Conservation (phyloP, 2,888 invertebrate species). For the Cerastis leucographa region DNA sequence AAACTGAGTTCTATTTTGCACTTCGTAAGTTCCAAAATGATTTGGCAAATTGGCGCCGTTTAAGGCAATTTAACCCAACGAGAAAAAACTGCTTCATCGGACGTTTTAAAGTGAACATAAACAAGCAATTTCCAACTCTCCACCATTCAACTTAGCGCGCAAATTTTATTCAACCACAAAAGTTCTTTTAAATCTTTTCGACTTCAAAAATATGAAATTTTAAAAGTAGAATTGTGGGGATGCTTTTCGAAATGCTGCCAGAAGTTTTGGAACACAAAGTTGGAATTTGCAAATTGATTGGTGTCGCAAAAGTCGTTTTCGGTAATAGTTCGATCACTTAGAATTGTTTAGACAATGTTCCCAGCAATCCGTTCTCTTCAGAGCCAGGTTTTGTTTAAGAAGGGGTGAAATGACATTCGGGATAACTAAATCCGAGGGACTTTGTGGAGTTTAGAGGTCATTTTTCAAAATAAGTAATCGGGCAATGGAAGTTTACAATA, state of each 20-base stretch:
- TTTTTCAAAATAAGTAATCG: constrained; percentile 86
- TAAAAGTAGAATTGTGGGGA: constrained; percentile 76
- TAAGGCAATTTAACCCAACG: constrained; percentile 63
- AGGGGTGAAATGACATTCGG: constrained; percentile 89
- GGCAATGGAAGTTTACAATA: constrained; percentile 55
- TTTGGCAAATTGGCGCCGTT: constrained; percentile 31
- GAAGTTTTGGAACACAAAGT: constrained; percentile 32
- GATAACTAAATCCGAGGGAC: constrained; percentile 83
- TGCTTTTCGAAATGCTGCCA: constrained; percentile 37
- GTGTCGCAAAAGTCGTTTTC: constrained; percentile 70
- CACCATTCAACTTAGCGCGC: constrained; percentile 44
- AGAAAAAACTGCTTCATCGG: constrained; percentile 80
- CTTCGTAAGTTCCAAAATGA: constrained; percentile 58
- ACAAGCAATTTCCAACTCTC: constrained; percentile 70
- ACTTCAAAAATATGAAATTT: constrained; percentile 69
- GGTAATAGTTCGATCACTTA: constrained; percentile 79
- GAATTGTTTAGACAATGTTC: constrained; percentile 88
- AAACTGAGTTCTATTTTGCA: constrained; percentile 62
- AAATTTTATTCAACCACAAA: constrained; percentile 63
- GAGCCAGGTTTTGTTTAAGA: constrained; percentile 86
- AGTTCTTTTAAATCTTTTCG: constrained; percentile 75
- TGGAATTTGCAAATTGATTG: constrained; percentile 48
- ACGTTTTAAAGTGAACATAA: constrained; percentile 78
- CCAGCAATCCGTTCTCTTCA: constrained; percentile 87
- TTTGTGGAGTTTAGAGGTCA: constrained; percentile 79